Conservation (phyloP, 2,797 vertebrate species). For the Gallirallus australis region DNA sequence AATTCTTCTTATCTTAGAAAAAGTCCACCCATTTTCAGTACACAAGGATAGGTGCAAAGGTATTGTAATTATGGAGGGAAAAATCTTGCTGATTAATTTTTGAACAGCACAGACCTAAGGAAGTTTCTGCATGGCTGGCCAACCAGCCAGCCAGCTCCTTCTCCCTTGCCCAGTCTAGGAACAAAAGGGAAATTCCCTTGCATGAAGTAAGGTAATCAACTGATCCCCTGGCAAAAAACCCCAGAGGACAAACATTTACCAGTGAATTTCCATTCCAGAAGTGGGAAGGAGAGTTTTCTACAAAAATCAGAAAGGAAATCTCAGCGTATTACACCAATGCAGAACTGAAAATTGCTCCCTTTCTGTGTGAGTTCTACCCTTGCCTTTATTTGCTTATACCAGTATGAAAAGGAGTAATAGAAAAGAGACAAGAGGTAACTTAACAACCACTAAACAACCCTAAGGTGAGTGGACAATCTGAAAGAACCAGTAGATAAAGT, state of each 20-base stretch:
- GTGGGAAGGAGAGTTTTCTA: neutral
- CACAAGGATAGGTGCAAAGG: neutral
- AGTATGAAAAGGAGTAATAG: neutral
- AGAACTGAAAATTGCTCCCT: neutral
- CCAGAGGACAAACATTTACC: conserved; percentile 51
- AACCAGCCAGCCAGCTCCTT: conserved; percentile 4
- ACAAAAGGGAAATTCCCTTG: conserved; percentile 51
- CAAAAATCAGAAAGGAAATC: neutral
- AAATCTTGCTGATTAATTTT: conserved; percentile 1
- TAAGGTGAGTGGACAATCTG: neutral
- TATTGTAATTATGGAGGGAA: neutral
- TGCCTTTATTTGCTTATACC: neutral
- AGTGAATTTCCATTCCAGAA: conserved; percentile 51
- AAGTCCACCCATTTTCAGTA: neutral
- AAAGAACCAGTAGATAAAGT: neutral
- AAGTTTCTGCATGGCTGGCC: conserved; percentile 41
- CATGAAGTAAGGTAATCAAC: neutral
- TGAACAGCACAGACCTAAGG: neutral
- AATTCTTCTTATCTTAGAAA: neutral
- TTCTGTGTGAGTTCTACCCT: neutral
- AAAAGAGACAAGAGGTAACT: neutral
- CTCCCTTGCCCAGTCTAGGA: neutral
- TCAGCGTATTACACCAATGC: neutral
- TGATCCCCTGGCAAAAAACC: neutral
- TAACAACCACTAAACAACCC: neutral